These are phyloP conservation scores for Hypsopygia costalis DNA, from an alignment of 2,888 invertebrate genomes.

Conservation along the genomic window DNA sequence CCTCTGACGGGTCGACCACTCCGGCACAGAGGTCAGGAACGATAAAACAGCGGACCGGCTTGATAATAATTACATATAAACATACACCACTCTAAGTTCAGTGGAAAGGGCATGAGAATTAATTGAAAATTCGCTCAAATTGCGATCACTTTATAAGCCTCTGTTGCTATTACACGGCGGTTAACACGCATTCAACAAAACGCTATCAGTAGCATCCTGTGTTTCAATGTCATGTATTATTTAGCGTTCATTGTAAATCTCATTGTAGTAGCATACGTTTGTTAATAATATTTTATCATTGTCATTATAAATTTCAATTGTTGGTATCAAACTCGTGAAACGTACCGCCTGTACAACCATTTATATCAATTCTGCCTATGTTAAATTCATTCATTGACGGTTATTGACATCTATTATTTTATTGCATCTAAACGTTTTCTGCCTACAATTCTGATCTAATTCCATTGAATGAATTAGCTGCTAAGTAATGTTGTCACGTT, in stretches of 20 bases:
- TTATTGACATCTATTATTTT: constrained; percentile 1
- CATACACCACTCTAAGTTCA: constrained; percentile 24
- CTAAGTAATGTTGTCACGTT: constrained; percentile 7
- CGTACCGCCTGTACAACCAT: not conserved
- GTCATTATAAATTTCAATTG: no score
- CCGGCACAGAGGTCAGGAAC: constrained; percentile 35
- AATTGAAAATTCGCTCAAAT: not conserved
- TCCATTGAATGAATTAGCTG: constrained; percentile 4
- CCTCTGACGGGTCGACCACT: constrained; percentile 30
- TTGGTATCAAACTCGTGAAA: no score
- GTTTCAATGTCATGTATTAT: no score
- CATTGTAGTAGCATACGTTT: no score
- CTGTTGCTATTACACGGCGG: no score
- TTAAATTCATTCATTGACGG: not conserved
- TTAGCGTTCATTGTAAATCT: no score
- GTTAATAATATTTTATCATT: no score
- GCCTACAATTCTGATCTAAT: constrained; percentile 1
- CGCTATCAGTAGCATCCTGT: no score
- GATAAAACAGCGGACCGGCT: constrained; percentile 45
- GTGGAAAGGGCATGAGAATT: constrained; percentile 22
- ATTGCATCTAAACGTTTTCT: constrained; percentile 2
- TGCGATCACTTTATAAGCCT: no score
- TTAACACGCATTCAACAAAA: no score
- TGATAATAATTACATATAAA: constrained; percentile 67
- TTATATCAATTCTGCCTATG: not conserved